Base-by-base conservation (phyloP, 2,797 vertebrate genomes). In the Remorina albescens region DNA sequence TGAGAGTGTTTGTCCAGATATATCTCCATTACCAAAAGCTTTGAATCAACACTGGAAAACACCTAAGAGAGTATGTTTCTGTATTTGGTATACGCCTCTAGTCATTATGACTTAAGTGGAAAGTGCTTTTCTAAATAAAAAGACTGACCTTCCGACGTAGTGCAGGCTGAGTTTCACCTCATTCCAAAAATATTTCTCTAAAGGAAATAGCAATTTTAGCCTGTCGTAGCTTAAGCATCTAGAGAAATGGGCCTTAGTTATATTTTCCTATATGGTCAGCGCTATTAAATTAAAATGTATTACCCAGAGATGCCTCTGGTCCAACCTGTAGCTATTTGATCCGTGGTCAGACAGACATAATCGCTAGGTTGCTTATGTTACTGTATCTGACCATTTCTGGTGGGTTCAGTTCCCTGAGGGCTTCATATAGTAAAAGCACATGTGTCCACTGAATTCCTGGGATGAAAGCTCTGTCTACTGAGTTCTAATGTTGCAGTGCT, bases 391-490 rank as follows among this genome's bases (percentile, higher is more conserved):
- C 72, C 50, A 18, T 80, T 74, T 76, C 61, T 78, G 68, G 76
- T 74, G 72, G 67, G 63, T 46, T 76, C 41, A 53, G 49, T 57
- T 74, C 83, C 81, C 83, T 34, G 1, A 68, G 83, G 91, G 58
- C 66, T 65, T 57, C 10, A 4, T 83, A 83, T 80, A 86, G 72
- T 84, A 83, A 86, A 89, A 92, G 83, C 89, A 92, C 19, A 84
- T 92, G 89, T 92, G 86, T 80, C 76, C 79, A 71, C 67, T 78
- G 74, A 73, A 77, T 88, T 84, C 71, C 86, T 73, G 80, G 82
- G 86, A 88, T 87, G 77, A 87, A 90, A 84, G 84, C 69, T 53
- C 23, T 46, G 67, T 76, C 63, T 47, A 15, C 53, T n/a, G 47
- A 56, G 47, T 64, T 84, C 74, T 78, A 79, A 85, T 15, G 49